Evolutionary conservation across 2,888 invertebrate species (phyloP).

Genomic region (Prosapia bicincta): DNA sequence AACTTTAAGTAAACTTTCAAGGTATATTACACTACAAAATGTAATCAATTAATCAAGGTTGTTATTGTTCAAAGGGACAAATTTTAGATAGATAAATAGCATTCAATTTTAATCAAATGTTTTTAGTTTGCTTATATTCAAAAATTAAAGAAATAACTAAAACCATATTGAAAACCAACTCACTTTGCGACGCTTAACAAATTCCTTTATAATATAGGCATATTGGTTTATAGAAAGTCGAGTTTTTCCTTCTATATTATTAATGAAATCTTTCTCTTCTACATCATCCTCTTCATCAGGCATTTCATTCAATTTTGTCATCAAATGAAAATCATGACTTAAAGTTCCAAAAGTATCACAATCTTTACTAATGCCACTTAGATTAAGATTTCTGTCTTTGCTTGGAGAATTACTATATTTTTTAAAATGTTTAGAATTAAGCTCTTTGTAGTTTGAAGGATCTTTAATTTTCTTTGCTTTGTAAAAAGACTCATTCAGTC

Average conservation of each 20-base stretch:
- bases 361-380: constrained; percentile 45
- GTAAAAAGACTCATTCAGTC: not conserved
- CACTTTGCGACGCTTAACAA: constrained; percentile 60
- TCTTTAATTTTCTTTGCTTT: not conserved
- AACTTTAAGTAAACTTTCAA: too few species aligned
- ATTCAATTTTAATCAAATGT: too few species aligned
- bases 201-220: constrained; percentile 65
- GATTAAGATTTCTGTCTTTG: not conserved
- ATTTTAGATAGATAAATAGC: too few species aligned
- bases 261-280: constrained; percentile 45
- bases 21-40: too few species aligned
- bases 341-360: constrained; percentile 59
- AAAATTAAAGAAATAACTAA: too few species aligned
- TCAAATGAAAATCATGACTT: constrained; percentile 41
- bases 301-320: constrained; percentile 33
- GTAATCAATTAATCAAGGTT: too few species aligned
- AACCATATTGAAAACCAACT: too few species aligned
- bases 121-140: too few species aligned
- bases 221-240: constrained; percentile 63
- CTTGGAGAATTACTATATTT: not conserved
- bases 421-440: not conserved
- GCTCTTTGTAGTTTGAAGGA: not conserved
- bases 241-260: constrained; percentile 52
- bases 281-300: constrained; percentile 43
- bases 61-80: too few species aligned